phyloP scores from a whole-genome alignment of 2,797 vertebrate genomes.

The Poecilia gillii region DNA sequence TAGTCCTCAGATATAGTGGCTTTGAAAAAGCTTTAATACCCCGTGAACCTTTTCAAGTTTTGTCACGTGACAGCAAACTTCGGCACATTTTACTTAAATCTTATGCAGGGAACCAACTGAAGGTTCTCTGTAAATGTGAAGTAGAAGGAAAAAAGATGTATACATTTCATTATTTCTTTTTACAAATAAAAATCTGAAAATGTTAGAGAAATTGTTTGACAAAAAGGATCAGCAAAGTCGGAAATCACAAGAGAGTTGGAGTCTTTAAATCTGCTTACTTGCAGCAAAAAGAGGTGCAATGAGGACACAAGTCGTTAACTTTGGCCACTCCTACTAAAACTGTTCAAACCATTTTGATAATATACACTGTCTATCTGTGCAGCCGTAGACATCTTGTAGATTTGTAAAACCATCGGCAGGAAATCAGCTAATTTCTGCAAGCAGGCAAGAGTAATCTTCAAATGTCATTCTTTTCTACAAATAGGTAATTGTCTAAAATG shows the following conservation, averaged over 20 bases:
- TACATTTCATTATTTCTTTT: background rate
- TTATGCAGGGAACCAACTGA: background rate
- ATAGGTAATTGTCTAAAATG: background rate
- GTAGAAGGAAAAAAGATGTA: background rate
- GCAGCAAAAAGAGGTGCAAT: background rate
- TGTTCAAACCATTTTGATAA: background rate
- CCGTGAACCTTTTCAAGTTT: background rate
- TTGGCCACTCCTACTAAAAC: background rate
- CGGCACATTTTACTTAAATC: background rate
- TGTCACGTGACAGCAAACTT: background rate
- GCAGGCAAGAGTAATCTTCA: background rate
- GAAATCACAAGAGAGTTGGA: background rate
- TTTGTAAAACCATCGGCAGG: background rate
- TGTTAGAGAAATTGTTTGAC: background rate
- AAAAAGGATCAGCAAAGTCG: background rate
- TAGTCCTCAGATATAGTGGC: background rate
- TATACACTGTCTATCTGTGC: background rate
- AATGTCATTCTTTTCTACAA: background rate
- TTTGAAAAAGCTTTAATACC: background rate
- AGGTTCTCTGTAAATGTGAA: background rate
- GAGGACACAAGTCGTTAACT: background rate
- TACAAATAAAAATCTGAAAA: background rate
- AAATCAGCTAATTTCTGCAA: background rate
- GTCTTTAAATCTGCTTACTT: background rate
- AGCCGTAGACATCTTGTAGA: background rate